Percentiles rank a stretch among this genome's conserved stretches.
Conservation (phyloP, 2,888 invertebrate species). For the Thumatha senex region DNA sequence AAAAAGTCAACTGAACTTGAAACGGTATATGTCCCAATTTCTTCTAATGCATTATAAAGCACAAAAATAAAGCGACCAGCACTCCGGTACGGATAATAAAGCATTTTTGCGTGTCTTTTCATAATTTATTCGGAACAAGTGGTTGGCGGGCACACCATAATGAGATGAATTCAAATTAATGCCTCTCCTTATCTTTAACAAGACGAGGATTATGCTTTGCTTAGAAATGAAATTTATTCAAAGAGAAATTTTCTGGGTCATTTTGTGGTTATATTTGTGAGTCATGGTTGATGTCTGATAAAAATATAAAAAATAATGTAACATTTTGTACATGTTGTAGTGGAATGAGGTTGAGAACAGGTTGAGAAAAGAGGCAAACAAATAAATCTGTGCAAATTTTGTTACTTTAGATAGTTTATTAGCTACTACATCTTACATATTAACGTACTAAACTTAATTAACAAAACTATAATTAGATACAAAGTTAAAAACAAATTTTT, state of each 20-base stretch:
- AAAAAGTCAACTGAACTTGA: conserved; percentile 19
- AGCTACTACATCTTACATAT: too few relatives aligned
- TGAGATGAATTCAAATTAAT: conserved; percentile 60
- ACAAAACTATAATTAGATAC: too few relatives aligned
- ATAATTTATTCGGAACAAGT: conserved; percentile 56
- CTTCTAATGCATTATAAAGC: conserved; percentile 1
- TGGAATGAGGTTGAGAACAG: too few relatives aligned
- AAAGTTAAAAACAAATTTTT: too few relatives aligned
- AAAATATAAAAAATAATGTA: not conserved
- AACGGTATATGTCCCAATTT: conserved; percentile 16
- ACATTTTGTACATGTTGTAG: not conserved
- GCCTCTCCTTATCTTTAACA: conserved; percentile 54
- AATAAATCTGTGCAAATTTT: too few relatives aligned
- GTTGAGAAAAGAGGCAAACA: too few relatives aligned
- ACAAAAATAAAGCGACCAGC: conserved; percentile 26
- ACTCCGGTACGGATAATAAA: conserved; percentile 43
- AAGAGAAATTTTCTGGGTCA: conserved; percentile 42
- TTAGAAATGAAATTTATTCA: conserved; percentile 53
- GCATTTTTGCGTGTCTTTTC: conserved; percentile 49
- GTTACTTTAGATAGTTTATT: too few relatives aligned
- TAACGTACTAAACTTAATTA: too few relatives aligned
- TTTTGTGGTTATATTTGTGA: conserved; percentile 33
- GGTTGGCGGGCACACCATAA: conserved; percentile 48
- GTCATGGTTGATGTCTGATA: conserved; percentile 13
- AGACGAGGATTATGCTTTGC: conserved; percentile 54